phyloP scores from a whole-genome alignment of 2,888 invertebrate genomes.

The Steinernema hermaphroditum region DNA sequence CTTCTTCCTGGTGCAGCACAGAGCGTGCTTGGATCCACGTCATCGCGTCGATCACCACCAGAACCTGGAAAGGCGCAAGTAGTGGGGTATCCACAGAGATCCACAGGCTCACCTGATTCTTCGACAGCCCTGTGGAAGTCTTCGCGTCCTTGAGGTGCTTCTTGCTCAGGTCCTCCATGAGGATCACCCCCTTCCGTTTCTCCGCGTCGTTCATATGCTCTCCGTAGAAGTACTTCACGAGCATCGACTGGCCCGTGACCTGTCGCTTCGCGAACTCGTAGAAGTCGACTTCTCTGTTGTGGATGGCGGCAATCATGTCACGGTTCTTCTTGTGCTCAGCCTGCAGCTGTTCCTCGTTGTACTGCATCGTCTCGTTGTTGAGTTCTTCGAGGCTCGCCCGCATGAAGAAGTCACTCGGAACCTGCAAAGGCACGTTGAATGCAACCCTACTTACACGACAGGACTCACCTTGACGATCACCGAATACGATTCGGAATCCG shows the following conservation, averaged over 20 bases:
- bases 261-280: conserved; percentile 31
- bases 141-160: conserved; percentile 8
- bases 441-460: background rate
- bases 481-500: background rate
- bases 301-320: conserved; percentile 29
- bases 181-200: conserved; percentile 29
- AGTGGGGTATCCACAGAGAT: too few relatives aligned
- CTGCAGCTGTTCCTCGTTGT: conserved; percentile 10
- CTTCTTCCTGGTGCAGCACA: background rate
- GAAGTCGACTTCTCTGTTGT: conserved; percentile 36
- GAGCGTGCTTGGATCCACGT: conserved; percentile 6
- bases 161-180: conserved; percentile 35
- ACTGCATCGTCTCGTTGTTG: conserved; percentile 7
- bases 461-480: conserved; percentile 2
- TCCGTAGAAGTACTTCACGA: conserved; percentile 31
- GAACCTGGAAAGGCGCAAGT: conserved; percentile 25
- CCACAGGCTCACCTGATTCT: conserved; percentile 29
- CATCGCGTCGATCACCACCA: conserved; percentile 26
- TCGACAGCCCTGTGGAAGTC: conserved; percentile 2
- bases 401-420: conserved; percentile 28
- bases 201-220: conserved; percentile 29
- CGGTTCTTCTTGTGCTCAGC: conserved; percentile 27
- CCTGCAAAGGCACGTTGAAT: background rate
- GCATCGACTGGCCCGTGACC: background rate
- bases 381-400: conserved; percentile 14